A percentile compares a stretch with the other conserved stretches of the same genome.
Evolutionary conservation across 2,113 vertebrate species (phyloP).

Genomic region (Bombycilla garrulus): DNA sequence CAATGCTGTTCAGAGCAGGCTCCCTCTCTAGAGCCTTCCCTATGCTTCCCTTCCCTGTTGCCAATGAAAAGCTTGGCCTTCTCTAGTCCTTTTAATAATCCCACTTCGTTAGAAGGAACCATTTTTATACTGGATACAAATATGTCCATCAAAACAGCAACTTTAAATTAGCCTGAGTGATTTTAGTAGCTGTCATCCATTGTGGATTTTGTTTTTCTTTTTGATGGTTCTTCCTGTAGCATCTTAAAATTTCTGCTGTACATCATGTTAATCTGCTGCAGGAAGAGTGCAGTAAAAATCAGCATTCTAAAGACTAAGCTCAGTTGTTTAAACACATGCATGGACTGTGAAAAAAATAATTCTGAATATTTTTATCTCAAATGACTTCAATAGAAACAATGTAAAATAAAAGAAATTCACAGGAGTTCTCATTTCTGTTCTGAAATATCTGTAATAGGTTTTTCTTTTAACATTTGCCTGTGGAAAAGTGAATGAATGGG

Average conservation of each 20-base stretch:
- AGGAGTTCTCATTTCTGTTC: background rate
- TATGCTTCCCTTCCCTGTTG: constrained; percentile 25
- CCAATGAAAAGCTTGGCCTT: constrained; percentile 21
- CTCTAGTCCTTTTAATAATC: background rate
- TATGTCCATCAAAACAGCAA: background rate
- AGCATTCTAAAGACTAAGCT: background rate
- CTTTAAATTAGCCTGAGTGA: background rate
- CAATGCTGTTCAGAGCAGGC: constrained; percentile 40
- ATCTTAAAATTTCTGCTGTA: background rate
- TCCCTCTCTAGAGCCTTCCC: constrained; percentile 33
- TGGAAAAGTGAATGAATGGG: background rate
- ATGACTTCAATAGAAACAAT: background rate
- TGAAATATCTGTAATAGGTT: background rate
- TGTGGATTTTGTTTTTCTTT: background rate
- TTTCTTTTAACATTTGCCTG: background rate
- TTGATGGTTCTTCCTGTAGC: background rate
- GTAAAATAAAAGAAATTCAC: background rate
- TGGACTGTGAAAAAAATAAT: background rate
- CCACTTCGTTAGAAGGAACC: background rate
- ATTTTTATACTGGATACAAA: background rate
- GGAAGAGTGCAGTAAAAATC: background rate
- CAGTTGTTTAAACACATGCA: background rate
- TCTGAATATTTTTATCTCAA: background rate
- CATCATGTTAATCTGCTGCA: background rate
- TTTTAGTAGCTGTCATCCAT: background rate